Evolutionary conservation across 2,113 vertebrate species (phyloP).

Genomic region (Ptychochromis oligacanthus): DNA sequence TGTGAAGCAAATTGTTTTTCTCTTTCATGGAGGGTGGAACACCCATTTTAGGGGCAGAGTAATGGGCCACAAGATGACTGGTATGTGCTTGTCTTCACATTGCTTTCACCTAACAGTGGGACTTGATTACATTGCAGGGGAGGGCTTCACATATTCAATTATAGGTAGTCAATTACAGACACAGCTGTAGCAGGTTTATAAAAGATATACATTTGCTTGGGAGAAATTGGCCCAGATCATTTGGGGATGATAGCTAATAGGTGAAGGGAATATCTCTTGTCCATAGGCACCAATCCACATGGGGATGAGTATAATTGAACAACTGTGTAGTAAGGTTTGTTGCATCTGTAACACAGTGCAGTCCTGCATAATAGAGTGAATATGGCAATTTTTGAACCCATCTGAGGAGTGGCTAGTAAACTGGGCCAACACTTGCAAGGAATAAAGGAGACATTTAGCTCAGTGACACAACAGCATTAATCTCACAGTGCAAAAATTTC

Average conservation of each 20-base stretch:
- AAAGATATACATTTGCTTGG: slow-evolving; percentile 52
- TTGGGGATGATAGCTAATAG: not conserved
- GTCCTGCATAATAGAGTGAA: not conserved
- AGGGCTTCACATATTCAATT: slow-evolving; percentile 51
- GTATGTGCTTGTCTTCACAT: slow-evolving; percentile 33
- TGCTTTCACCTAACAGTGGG: slow-evolving; percentile 36
- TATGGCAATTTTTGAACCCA: not conserved
- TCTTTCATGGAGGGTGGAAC: slow-evolving; percentile 25
- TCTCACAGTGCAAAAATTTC: not conserved
- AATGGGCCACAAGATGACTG: slow-evolving; percentile 70
- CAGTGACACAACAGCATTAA: not conserved
- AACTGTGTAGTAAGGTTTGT: not conserved
- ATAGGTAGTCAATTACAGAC: slow-evolving; percentile 66
- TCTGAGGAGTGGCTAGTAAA: not conserved
- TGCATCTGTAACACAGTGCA: not conserved
- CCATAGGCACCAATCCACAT: not conserved
- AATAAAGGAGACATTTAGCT: not conserved
- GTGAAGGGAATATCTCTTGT: not conserved
- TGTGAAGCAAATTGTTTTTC: not conserved
- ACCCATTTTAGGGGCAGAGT: slow-evolving; percentile 57
- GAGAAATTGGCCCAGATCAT: slow-evolving; percentile 37
- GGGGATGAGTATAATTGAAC: not conserved
- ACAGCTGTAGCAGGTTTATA: slow-evolving; percentile 54
- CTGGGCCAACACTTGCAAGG: not conserved
- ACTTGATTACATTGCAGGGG: slow-evolving; percentile 69